These are phyloP conservation scores for Theocolax elegans DNA, from an alignment of 1,140 invertebrate species.

Conservation along the genomic window DNA sequence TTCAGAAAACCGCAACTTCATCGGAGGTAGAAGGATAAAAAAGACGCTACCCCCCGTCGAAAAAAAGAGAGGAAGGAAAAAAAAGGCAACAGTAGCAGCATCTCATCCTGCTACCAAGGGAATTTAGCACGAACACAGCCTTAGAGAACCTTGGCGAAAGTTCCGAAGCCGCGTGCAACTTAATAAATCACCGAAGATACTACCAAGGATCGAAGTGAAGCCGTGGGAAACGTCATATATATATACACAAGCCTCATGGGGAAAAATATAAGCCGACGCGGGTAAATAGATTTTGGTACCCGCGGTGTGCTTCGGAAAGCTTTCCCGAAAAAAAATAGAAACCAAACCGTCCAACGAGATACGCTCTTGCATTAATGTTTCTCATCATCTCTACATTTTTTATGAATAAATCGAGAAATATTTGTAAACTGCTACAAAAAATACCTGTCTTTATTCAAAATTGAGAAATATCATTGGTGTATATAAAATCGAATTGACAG, in stretches of 20 bases:
- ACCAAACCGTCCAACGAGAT: too few relatives aligned
- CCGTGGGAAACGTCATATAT: background rate
- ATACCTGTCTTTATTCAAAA: too few relatives aligned
- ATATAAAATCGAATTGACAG: too few relatives aligned
- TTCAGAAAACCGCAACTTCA: slow-evolving; percentile 3
- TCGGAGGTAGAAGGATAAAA: background rate
- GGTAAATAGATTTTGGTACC: slow-evolving; percentile 31
- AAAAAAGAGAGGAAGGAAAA: background rate
- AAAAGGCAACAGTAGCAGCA: background rate
- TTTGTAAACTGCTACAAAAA: too few relatives aligned
- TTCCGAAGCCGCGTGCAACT: background rate
- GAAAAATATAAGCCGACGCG: background rate
- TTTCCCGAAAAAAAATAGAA: background rate
- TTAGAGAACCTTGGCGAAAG: background rate
- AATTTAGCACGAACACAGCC: background rate
- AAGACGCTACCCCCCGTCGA: too few relatives aligned
- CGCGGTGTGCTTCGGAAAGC: too few relatives aligned
- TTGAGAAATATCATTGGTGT: too few relatives aligned
- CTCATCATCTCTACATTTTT: too few relatives aligned
- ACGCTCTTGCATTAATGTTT: too few relatives aligned
- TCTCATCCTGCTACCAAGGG: too few relatives aligned
- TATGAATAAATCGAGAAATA: too few relatives aligned
- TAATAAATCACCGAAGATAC: slow-evolving; percentile 40
- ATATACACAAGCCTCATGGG: background rate
- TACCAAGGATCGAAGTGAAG: background rate